Evolutionary conservation across 2,797 vertebrate genomes (phyloP).

Genomic region (Sebastes matsubarae): DNA sequence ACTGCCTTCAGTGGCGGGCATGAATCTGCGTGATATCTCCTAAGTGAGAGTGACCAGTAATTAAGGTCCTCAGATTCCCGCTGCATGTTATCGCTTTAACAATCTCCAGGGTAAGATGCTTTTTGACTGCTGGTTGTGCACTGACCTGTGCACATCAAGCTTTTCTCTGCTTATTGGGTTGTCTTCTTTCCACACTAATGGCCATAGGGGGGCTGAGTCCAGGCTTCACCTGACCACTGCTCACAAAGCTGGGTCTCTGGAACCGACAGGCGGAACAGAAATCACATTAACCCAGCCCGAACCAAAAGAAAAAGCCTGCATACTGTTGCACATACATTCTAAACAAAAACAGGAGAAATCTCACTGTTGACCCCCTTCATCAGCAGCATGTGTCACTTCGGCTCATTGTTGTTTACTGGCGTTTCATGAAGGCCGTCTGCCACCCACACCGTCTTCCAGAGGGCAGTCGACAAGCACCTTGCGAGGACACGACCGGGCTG

Average conservation of each 20-base stretch:
- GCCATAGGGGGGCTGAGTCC: conserved; percentile 82
- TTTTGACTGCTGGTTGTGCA: conserved; percentile 86
- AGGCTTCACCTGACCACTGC: conserved; percentile 84
- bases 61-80: conserved; percentile 72
- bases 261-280: conserved; percentile 86
- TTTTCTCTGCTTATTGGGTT: conserved; percentile 82
- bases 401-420: conserved; percentile 80
- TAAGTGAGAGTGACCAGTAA: conserved; percentile 71
- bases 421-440: conserved; percentile 73
- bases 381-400: conserved; percentile 79
- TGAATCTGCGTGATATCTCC: conserved; percentile 49
- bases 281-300: conserved; percentile 83
- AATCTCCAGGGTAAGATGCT: conserved; percentile 74
- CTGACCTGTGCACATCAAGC: conserved; percentile 85
- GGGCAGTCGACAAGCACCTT: conserved; percentile 52
- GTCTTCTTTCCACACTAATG: conserved; percentile 87
- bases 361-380: conserved; percentile 71
- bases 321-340: conserved; percentile 66
- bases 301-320: conserved; percentile 73
- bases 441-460: conserved; percentile 74
- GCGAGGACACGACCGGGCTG: conserved; percentile 54
- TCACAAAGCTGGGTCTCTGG: conserved; percentile 81
- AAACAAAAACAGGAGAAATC: conserved; percentile 71
- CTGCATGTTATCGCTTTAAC: conserved; percentile 70
- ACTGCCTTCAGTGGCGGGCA: conserved; percentile 6